Percentiles rank a stretch among this genome's conserved stretches.
These are phyloP conservation scores for Pterocles burchelli DNA, from an alignment of 2,113 vertebrate genomes.

Conservation along the genomic window DNA sequence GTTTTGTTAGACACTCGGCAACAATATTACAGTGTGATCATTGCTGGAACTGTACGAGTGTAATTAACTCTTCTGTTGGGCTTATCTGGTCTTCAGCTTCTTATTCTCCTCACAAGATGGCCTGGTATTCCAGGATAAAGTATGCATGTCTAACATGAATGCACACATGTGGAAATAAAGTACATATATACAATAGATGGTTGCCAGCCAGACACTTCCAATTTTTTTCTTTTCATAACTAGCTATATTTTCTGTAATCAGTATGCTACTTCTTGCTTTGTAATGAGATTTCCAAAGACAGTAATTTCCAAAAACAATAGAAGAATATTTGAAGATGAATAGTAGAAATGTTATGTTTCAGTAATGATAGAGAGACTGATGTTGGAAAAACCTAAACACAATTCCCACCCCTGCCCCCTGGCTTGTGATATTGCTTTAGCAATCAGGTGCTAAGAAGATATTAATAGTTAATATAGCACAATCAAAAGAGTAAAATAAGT, in stretches of 20 bases:
- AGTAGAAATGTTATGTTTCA: neutral
- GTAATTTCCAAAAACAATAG: too few relatives aligned
- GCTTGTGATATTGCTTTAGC: neutral
- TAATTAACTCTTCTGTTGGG: neutral
- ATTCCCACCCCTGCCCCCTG: too few relatives aligned
- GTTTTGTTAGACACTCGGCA: neutral
- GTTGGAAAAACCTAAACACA: too few relatives aligned
- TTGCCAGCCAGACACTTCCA: neutral
- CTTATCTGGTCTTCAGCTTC: neutral
- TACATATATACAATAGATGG: neutral
- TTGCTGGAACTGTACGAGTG: neutral
- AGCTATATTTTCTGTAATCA: neutral
- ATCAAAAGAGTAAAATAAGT: neutral
- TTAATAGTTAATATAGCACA: neutral
- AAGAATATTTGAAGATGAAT: neutral
- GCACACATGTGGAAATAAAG: neutral
- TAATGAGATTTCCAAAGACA: neutral
- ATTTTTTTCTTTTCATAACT: neutral
- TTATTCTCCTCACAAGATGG: neutral
- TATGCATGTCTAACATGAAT: rapidly evolving
- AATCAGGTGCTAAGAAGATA: neutral
- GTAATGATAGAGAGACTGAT: neutral
- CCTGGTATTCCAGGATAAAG: neutral
- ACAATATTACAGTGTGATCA: neutral
- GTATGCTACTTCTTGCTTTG: neutral